A percentile compares a stretch with the other conserved stretches of the same genome.
phyloP scores from a whole-genome alignment of 2,888 invertebrate genomes.

The Polymixis flavicincta region DNA sequence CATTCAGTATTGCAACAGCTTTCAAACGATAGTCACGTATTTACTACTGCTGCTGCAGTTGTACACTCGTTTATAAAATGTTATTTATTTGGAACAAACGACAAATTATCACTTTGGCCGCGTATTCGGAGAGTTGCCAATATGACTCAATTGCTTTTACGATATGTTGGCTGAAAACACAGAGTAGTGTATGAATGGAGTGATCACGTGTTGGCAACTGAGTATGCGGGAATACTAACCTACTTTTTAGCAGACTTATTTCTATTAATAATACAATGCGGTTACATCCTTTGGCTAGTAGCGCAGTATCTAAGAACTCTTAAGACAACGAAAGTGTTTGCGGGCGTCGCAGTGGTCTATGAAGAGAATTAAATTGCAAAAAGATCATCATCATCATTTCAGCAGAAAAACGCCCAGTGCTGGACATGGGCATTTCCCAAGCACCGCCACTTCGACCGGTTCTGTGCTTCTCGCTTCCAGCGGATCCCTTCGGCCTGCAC shows the following conservation, averaged over 20 bases:
- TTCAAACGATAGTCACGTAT: slow-evolving; percentile 12
- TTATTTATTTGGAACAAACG: slow-evolving; percentile 51
- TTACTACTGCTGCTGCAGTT: slow-evolving; percentile 21
- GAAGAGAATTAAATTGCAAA: not conserved
- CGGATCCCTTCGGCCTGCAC: too few relatives aligned
- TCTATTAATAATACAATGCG: not conserved
- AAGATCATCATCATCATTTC: too few relatives aligned
- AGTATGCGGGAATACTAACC: not conserved
- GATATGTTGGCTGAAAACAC: slow-evolving; percentile 15
- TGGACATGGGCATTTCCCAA: too few relatives aligned
- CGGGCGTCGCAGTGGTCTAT: not conserved
- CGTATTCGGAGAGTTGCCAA: slow-evolving; percentile 59
- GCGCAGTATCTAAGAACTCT: too few relatives aligned
- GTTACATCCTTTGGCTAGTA: slow-evolving; percentile 5
- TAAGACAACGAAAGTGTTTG: not conserved
- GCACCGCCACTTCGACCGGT: too few relatives aligned
- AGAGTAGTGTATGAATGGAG: slow-evolving; percentile 31
- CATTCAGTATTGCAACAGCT: slow-evolving; percentile 26
- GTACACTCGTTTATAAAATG: slow-evolving; percentile 43
- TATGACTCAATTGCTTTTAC: slow-evolving; percentile 55
- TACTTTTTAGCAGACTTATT: not conserved
- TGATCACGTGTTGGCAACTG: not conserved
- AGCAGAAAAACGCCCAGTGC: too few relatives aligned
- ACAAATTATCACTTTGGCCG: slow-evolving; percentile 59
- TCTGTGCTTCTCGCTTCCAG: too few relatives aligned